A percentile compares a stretch with the other conserved stretches of the same genome.
Evolutionary conservation across 2,797 vertebrate genomes (phyloP).

Genomic region (Anableps anableps): DNA sequence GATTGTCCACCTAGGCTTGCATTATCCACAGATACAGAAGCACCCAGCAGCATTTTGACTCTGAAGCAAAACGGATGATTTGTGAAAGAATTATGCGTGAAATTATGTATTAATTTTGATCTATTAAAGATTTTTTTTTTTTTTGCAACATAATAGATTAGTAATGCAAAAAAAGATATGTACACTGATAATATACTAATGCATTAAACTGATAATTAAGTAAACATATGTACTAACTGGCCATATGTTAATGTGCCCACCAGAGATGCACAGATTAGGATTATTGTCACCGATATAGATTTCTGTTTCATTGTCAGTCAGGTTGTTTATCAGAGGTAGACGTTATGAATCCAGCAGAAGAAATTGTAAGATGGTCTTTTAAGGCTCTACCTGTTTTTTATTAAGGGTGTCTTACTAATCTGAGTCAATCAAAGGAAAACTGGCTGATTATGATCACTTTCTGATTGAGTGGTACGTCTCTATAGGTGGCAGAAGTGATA

Average conservation of each 20-base stretch:
- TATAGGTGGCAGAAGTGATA: no score
- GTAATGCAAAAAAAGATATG: background rate
- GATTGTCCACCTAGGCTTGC: slow-evolving; percentile 18
- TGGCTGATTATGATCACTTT: background rate
- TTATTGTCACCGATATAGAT: background rate
- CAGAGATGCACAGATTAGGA: background rate
- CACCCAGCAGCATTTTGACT: background rate
- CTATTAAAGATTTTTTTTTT: background rate
- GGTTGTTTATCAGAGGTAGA: background rate
- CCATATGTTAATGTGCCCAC: background rate
- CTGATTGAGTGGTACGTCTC: background rate
- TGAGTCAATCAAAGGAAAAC: background rate
- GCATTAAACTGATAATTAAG: background rate
- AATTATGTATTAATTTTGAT: background rate
- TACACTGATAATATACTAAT: background rate
- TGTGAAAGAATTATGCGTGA: background rate
- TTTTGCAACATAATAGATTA: background rate
- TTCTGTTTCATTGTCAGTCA: background rate
- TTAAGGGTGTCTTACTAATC: background rate
- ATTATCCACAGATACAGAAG: background rate
- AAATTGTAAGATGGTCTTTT: background rate
- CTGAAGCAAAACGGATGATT: background rate
- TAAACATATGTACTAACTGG: background rate
- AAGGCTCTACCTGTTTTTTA: background rate
- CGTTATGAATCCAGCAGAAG: background rate